A percentile compares a stretch with the other conserved stretches of the same genome.
Evolutionary conservation across 2,113 vertebrate genomes (phyloP).

Genomic region (Crotalus horridus): DNA sequence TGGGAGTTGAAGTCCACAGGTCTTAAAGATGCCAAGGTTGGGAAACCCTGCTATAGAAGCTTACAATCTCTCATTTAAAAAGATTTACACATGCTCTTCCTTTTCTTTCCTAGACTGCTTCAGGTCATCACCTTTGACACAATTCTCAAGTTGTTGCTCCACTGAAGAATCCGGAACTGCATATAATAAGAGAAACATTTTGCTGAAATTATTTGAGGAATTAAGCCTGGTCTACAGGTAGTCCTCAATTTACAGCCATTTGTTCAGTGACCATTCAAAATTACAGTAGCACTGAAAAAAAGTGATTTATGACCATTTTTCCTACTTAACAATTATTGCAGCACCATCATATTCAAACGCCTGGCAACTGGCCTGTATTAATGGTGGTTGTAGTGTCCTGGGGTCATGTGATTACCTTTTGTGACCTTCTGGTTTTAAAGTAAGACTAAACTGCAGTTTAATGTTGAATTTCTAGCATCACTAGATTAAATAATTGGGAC

Average conservation of each 20-base stretch:
- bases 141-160: background rate
- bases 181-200: conserved; percentile 29
- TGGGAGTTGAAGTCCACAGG: no score
- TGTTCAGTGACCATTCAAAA: background rate
- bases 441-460: background rate
- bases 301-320: background rate
- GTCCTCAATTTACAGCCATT: background rate
- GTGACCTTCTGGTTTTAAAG: background rate
- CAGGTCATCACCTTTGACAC: background rate
- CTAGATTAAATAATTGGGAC: background rate
- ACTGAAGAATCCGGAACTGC: conserved; percentile 8
- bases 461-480: background rate
- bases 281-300: background rate
- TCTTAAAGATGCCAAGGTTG: no score
- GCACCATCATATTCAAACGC: background rate
- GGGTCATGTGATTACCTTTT: background rate
- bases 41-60: background rate
- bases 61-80: background rate
- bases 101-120: background rate
- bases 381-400: background rate
- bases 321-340: background rate
- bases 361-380: background rate
- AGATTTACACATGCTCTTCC: background rate
- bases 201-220: conserved; percentile 33
- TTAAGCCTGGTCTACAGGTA: background rate